Percentiles rank a stretch among this genome's conserved stretches.
These are phyloP conservation scores for Chelmon rostratus DNA, from an alignment of 2,797 vertebrate species.

Conservation along the genomic window DNA sequence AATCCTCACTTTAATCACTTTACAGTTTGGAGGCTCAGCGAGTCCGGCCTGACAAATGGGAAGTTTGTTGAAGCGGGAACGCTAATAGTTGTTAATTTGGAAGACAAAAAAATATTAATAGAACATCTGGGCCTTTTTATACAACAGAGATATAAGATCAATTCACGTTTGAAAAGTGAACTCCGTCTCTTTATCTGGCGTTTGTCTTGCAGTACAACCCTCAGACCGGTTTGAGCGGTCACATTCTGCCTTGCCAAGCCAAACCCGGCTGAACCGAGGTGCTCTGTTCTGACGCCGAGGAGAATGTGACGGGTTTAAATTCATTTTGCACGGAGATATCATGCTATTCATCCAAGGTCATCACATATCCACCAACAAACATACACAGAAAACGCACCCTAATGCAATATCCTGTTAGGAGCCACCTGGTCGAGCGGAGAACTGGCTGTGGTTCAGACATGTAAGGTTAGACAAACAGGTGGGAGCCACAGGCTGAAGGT, in stretches of 20 bases:
- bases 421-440: not conserved
- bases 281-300: not conserved
- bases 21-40: not conserved
- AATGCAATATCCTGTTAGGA: not conserved
- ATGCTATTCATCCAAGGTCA: not conserved
- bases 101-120: not conserved
- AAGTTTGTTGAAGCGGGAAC: not conserved
- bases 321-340: conserved; percentile 26
- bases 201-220: conserved; percentile 6
- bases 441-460: not conserved
- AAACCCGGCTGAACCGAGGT: conserved; percentile 10
- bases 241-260: conserved; percentile 15
- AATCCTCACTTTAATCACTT: not conserved
- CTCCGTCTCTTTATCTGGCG: conserved; percentile 1
- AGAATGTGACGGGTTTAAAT: conserved; percentile 16
- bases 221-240: not conserved
- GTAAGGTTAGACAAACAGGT: not conserved
- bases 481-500: not conserved
- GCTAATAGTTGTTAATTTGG: no score
- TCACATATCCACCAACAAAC: conserved; percentile 31
- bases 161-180: not conserved
- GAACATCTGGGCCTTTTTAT: not conserved
- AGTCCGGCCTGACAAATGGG: not conserved
- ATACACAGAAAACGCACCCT: not conserved
- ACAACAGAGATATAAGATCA: not conserved